A percentile compares a stretch with the other conserved stretches of the same genome.
phyloP scores from a whole-genome alignment of 92 coral and sea anemone species.

The Phenganax marumi region DNA sequence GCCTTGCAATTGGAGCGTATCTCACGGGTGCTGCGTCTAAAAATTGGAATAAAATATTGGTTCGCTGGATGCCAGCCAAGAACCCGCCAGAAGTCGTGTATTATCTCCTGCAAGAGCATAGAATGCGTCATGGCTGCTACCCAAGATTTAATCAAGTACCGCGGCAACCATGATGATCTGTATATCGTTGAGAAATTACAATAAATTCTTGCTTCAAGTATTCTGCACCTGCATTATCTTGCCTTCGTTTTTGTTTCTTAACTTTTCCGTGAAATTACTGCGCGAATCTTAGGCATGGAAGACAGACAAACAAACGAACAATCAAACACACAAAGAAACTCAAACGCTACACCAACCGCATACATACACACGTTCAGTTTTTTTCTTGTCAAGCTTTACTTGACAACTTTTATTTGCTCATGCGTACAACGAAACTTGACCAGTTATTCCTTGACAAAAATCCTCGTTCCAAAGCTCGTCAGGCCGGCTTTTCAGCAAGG shows the following conservation, averaged over 20 bases:
- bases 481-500: too few relatives aligned
- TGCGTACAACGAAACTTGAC: too few relatives aligned
- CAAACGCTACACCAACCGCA: too few relatives aligned
- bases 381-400: too few relatives aligned
- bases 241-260: neutral
- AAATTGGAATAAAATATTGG: conserved; percentile 71
- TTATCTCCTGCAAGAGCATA: conserved; percentile 86
- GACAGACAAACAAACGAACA: neutral
- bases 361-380: too few relatives aligned
- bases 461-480: too few relatives aligned
- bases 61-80: conserved; percentile 86
- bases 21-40: conserved; percentile 76
- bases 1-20: conserved; percentile 90
- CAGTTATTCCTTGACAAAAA: too few relatives aligned
- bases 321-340: too few relatives aligned
- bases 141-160: conserved; percentile 72
- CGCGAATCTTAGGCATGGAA: neutral
- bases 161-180: neutral
- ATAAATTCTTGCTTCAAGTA: neutral
- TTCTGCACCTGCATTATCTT: neutral
- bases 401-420: too few relatives aligned
- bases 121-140: conserved; percentile 68
- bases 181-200: too few relatives aligned
- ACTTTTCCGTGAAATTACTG: neutral
- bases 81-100: conserved; percentile 96